Conservation (phyloP, 2,888 invertebrate species). For the Alsophila aescularia region DNA sequence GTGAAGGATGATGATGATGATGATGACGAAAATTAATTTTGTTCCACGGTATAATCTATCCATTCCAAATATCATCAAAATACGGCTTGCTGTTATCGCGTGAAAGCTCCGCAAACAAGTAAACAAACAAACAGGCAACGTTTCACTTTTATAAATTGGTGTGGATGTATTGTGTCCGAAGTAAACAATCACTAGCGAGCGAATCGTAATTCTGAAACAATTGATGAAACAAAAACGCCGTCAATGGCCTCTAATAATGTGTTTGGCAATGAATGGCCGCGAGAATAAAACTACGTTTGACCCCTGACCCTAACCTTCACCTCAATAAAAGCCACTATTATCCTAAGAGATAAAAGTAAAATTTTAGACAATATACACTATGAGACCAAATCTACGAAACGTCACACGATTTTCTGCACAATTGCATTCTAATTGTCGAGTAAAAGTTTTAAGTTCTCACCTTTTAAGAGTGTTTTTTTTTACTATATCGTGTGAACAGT, state of each 20-base stretch:
- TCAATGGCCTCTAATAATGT: slow-evolving; percentile 19
- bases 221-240: background rate
- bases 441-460: slow-evolving; percentile 41
- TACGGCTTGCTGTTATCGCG: too few species aligned
- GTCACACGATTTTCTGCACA: slow-evolving; percentile 30
- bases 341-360: slow-evolving; percentile 23
- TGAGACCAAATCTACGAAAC: slow-evolving; percentile 22
- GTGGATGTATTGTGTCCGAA: too few species aligned
- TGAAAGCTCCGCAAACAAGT: too few species aligned
- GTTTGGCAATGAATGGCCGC: slow-evolving; percentile 9
- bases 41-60: too few species aligned
- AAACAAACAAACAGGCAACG: too few species aligned
- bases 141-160: too few species aligned
- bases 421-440: slow-evolving; percentile 30
- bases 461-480: slow-evolving; percentile 32
- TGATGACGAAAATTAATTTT: too few species aligned
- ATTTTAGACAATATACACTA: slow-evolving; percentile 20
- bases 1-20: too few species aligned
- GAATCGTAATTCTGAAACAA: background rate
- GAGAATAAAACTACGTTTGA: slow-evolving; percentile 19
- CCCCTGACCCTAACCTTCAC: slow-evolving; percentile 25
- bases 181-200: background rate
- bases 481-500: slow-evolving; percentile 44
- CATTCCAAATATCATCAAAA: too few species aligned
- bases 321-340: slow-evolving; percentile 19